Evolutionary conservation across 2,797 vertebrate species (phyloP).

Genomic region (Clangula hyemalis): DNA sequence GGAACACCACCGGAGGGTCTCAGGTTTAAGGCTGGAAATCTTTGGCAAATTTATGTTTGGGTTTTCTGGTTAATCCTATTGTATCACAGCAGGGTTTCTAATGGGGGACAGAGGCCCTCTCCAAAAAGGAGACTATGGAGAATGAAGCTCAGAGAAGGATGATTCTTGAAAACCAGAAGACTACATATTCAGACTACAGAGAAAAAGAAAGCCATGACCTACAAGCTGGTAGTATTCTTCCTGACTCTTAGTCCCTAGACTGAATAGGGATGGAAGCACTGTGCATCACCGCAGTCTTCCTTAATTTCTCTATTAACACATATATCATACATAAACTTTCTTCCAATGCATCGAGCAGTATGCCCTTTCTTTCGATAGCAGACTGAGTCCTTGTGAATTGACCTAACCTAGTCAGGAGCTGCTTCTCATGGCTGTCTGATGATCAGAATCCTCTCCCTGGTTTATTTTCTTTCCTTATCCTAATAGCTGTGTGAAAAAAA

Average conservation of each 20-base stretch:
- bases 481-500: not conserved
- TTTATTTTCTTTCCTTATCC: not conserved
- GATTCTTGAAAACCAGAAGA: not conserved
- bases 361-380: not conserved
- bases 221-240: not conserved
- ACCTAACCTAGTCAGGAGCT: not conserved
- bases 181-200: not conserved
- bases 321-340: not conserved
- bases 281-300: fast-evolving
- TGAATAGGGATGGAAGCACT: not conserved
- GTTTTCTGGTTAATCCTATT: not conserved
- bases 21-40: not conserved
- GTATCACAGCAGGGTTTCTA: not conserved
- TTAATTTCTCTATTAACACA: not conserved
- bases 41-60: not conserved
- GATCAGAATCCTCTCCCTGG: not conserved
- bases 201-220: not conserved
- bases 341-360: not conserved
- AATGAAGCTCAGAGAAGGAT: not conserved
- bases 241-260: not conserved
- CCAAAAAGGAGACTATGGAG: not conserved
- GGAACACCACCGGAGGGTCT: not conserved
- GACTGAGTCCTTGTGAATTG: not conserved
- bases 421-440: not conserved
- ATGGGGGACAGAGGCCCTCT: not conserved